Evolutionary conservation across 2,797 vertebrate species (phyloP).

Genomic region (Hybognathus amarus): DNA sequence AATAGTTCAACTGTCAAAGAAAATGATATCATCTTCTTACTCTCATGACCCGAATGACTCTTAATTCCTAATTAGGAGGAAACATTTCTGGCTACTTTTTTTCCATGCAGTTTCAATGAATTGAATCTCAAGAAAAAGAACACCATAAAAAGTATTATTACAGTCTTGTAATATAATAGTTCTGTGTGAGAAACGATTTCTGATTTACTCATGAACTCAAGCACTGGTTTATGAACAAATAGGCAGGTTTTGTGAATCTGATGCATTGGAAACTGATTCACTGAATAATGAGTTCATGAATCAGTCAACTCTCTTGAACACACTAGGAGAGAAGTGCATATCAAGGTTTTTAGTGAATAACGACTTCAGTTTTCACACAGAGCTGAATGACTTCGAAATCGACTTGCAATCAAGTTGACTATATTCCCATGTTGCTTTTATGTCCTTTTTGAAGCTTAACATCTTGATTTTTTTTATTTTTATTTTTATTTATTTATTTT

Average conservation of each 20-base stretch:
- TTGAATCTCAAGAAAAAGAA: not conserved
- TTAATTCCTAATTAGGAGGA: not conserved
- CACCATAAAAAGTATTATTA: not conserved
- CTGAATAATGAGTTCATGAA: not conserved
- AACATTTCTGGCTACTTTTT: not conserved
- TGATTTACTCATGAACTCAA: not conserved
- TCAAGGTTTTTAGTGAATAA: no score
- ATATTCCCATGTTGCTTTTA: not conserved
- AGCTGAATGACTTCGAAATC: not conserved
- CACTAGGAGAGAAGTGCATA: no score
- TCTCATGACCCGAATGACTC: not conserved
- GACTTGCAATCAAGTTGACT: not conserved
- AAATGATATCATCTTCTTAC: not conserved
- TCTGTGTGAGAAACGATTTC: not conserved
- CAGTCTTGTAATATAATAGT: not conserved
- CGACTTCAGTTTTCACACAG: no score
- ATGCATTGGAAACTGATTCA: not conserved
- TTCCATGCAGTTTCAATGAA: not conserved
- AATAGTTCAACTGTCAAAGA: not conserved
- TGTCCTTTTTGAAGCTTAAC: not conserved
- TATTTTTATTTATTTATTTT: no score
- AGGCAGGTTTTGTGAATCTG: not conserved
- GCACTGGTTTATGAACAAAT: not conserved
- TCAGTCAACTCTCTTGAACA: no score
- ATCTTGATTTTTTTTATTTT: not conserved